These are phyloP conservation scores for Drosophila nigrodunni DNA, from an alignment of 1,140 invertebrate species.

Conservation along the genomic window DNA sequence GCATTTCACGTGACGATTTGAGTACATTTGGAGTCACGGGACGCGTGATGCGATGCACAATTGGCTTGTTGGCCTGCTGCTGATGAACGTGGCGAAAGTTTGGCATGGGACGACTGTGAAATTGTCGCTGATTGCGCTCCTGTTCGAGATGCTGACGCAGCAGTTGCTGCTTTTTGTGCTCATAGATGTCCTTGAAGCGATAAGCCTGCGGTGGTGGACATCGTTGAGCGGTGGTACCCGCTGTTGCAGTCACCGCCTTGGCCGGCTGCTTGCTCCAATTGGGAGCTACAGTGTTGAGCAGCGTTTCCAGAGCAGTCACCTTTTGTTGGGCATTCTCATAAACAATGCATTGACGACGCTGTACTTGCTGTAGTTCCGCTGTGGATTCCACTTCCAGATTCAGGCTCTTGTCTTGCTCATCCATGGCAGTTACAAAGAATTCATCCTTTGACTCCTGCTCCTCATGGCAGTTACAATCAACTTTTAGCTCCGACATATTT, in stretches of 20 bases:
- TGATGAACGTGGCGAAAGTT: constrained; percentile 57
- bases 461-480: constrained; percentile 8
- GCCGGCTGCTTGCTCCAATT: constrained; percentile 5
- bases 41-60: constrained; percentile 51
- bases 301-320: constrained; percentile 10
- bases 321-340: constrained; percentile 28
- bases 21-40: constrained; percentile 66
- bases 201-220: constrained; percentile 48
- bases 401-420: background rate
- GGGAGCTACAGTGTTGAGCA: constrained; percentile 10
- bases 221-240: background rate
- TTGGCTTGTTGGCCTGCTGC: constrained; percentile 7
- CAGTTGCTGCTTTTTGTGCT: constrained; percentile 45
- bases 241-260: background rate
- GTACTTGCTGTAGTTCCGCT: constrained; percentile 5
- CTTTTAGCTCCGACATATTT: constrained; percentile 28
- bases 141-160: constrained; percentile 24
- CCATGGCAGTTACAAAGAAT: constrained; percentile 3
- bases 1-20: constrained; percentile 28
- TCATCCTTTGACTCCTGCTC: background rate
- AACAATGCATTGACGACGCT: constrained; percentile 24
- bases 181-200: constrained; percentile 67
- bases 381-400: constrained; percentile 3
- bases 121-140: constrained; percentile 57
- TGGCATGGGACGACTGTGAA: constrained; percentile 69